Conservation (phyloP, 2,888 invertebrate species). For the Xestia rhomboidea region DNA sequence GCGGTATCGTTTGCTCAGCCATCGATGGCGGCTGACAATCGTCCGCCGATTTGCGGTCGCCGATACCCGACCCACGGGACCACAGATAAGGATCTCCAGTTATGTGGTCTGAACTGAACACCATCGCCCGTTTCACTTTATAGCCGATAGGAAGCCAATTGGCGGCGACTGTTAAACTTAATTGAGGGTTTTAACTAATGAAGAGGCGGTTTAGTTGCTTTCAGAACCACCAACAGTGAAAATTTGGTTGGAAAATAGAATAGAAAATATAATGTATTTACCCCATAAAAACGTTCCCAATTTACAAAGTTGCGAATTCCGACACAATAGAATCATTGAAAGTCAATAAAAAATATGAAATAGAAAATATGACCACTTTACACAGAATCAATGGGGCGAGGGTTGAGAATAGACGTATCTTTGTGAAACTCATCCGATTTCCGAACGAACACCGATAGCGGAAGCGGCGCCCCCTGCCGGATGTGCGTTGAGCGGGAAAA, state of each 20-base stretch:
- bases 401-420: constrained; percentile 81
- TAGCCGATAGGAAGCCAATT: constrained; percentile 63
- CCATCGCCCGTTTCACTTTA: constrained; percentile 60
- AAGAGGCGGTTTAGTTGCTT: constrained; percentile 31
- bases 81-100: constrained; percentile 63
- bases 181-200: constrained; percentile 56
- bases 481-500: constrained; percentile 89
- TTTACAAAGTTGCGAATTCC: constrained; percentile 35
- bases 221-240: constrained; percentile 2
- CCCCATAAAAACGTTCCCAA: constrained; percentile 12
- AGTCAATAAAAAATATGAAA: constrained; percentile 84
- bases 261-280: neutral
- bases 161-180: constrained; percentile 56
- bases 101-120: constrained; percentile 59
- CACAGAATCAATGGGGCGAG: constrained; percentile 80
- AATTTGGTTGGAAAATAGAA: neutral
- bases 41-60: constrained; percentile 71
- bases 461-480: constrained; percentile 84
- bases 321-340: constrained; percentile 71
- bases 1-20: constrained; percentile 48
- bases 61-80: constrained; percentile 55
- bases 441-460: constrained; percentile 84
- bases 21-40: constrained; percentile 67
- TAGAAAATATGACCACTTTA: constrained; percentile 81
- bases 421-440: constrained; percentile 84